phyloP scores from a whole-genome alignment of 2,797 vertebrate genomes.

The Poeciliopsis infans region DNA sequence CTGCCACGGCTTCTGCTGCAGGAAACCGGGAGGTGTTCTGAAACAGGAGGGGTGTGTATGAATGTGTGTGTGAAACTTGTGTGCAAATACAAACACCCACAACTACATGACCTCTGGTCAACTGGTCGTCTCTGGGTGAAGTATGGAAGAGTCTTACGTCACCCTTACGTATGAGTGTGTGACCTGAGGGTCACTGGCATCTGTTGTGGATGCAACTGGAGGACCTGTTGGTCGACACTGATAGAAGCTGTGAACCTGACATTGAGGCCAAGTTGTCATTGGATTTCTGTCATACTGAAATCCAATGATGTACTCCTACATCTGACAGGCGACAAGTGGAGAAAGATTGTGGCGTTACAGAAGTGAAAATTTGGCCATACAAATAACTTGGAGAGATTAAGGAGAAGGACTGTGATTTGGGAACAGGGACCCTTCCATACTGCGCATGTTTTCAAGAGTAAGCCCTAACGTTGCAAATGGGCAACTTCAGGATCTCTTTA shows the following conservation, averaged over 20 bases:
- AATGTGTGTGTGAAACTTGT: background rate
- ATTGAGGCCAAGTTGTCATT: background rate
- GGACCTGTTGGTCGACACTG: background rate
- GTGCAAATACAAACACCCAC: background rate
- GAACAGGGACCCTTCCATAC: background rate
- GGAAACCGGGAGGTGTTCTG: no score
- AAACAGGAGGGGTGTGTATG: background rate
- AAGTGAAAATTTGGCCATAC: background rate
- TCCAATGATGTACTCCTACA: background rate
- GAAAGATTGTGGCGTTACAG: background rate
- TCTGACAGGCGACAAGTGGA: background rate
- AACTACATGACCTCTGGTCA: background rate
- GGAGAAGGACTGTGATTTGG: background rate
- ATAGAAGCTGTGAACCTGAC: background rate
- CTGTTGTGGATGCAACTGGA: background rate
- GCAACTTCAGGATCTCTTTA: background rate
- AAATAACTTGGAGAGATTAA: background rate
- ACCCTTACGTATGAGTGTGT: background rate
- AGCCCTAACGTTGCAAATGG: background rate
- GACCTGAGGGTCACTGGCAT: no score
- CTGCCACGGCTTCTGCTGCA: background rate
- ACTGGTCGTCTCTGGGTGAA: background rate
- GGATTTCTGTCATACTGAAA: no score
- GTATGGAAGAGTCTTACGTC: background rate
- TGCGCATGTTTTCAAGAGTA: background rate